Conservation (phyloP, 2,113 vertebrate species). For the Larimichthys crocea region DNA sequence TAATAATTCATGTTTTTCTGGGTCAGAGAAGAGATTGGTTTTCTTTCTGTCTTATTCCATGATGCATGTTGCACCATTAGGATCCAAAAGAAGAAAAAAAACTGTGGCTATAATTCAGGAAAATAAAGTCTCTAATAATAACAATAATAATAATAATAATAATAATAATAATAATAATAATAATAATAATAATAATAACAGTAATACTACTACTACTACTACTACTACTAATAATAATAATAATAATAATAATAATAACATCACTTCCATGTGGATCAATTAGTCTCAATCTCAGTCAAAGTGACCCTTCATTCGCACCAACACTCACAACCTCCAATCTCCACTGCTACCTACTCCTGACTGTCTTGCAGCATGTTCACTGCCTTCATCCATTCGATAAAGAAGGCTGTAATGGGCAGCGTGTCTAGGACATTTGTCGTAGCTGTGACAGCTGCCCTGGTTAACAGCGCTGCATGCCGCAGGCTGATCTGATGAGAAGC, state of each 20-base stretch:
- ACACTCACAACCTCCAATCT: constrained; percentile 33
- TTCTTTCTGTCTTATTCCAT: background rate
- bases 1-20: constrained; percentile 58
- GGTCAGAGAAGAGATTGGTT: constrained; percentile 35
- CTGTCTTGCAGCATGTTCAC: constrained; percentile 51
- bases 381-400: constrained; percentile 57
- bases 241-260: constrained; percentile 28
- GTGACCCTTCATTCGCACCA: constrained; percentile 49
- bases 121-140: constrained; percentile 24
- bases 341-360: constrained; percentile 40
- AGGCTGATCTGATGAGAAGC: constrained; percentile 56
- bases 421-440: constrained; percentile 55
- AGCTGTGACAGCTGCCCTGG: constrained; percentile 67
- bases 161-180: constrained; percentile 14
- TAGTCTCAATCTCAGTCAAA: constrained; percentile 56
- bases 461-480: constrained; percentile 56
- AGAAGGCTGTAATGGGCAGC: constrained; percentile 52
- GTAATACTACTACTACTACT: too few species aligned
- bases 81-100: background rate
- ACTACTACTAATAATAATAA: constrained; percentile 32
- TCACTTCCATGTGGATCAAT: constrained; percentile 49
- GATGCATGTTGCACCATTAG: constrained; percentile 23
- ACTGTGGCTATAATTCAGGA: constrained; percentile 2
- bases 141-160: constrained; percentile 35
- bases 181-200: constrained; percentile 46